phyloP scores from a whole-genome alignment of 2,797 vertebrate genomes.

The Silurus lanzhouensis region DNA sequence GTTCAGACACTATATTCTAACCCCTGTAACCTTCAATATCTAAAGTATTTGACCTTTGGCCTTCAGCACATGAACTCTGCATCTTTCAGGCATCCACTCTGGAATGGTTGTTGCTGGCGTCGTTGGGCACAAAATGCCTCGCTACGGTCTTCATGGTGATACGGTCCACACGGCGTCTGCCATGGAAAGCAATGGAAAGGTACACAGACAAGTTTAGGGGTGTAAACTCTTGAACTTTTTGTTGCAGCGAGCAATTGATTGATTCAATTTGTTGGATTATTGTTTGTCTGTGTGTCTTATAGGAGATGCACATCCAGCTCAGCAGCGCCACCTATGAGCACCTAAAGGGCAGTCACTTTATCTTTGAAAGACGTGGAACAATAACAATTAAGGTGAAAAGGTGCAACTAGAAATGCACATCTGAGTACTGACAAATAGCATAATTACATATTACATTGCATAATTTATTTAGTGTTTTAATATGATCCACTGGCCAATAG shows the following conservation, averaged over 20 bases:
- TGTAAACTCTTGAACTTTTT: neutral
- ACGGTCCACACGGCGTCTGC: slow-evolving; percentile 78
- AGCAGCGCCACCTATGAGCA: slow-evolving; percentile 76
- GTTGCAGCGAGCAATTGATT: neutral
- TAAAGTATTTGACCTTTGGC: neutral
- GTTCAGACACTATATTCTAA: neutral
- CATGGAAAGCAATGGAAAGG: slow-evolving; percentile 80
- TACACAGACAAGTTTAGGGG: slow-evolving; percentile 27
- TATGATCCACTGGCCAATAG: neutral
- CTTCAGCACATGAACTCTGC: neutral
- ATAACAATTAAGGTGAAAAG: slow-evolving; percentile 76
- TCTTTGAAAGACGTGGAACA: slow-evolving; percentile 74
- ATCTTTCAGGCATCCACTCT: slow-evolving; percentile 74
- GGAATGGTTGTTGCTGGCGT: slow-evolving; percentile 79
- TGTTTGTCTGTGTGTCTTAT: slow-evolving; percentile 2
- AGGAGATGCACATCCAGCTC: slow-evolving; percentile 79
- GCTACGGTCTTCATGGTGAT: slow-evolving; percentile 77
- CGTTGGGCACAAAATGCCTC: slow-evolving; percentile 79
- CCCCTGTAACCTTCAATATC: neutral
- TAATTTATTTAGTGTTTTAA: neutral
- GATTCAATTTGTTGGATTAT: neutral
- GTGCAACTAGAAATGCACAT: slow-evolving; percentile 11
- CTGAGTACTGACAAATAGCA: too few species aligned
- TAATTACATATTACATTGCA: too few species aligned
- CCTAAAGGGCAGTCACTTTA: slow-evolving; percentile 77